These are phyloP conservation scores for Asbolus verrucosus DNA, from an alignment of 1,140 invertebrate genomes.

Conservation along the genomic window DNA sequence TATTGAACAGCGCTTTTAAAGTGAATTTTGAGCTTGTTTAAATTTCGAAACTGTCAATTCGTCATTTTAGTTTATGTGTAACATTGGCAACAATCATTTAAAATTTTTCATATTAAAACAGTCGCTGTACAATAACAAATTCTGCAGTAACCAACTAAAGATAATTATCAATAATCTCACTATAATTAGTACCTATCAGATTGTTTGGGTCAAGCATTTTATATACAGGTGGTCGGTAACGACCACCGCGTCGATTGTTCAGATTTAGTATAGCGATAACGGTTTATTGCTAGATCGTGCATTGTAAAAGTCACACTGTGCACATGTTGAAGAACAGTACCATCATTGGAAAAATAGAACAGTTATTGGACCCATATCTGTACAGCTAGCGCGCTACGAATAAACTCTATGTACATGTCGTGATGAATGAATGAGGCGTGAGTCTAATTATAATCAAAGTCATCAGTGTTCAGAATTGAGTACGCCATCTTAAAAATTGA, in stretches of 20 bases:
- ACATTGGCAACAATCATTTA: slow-evolving; percentile 33
- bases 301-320: slow-evolving; percentile 43
- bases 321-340: slow-evolving; percentile 27
- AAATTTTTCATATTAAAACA: background rate
- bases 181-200: slow-evolving; percentile 40
- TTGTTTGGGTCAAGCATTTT: slow-evolving; percentile 25
- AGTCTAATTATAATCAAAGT: background rate
- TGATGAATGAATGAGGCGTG: slow-evolving; percentile 10
- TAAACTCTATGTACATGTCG: slow-evolving; percentile 30
- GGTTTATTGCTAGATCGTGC: slow-evolving; percentile 41
- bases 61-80: too few species aligned
- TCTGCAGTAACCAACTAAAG: slow-evolving; percentile 16
- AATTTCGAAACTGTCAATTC: too few species aligned
- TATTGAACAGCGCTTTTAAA: slow-evolving; percentile 32
- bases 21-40: slow-evolving; percentile 3
- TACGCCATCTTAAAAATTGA: slow-evolving; percentile 38
- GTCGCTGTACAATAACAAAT: slow-evolving; percentile 36
- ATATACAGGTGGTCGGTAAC: slow-evolving; percentile 5
- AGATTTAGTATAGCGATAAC: slow-evolving; percentile 13
- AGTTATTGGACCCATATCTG: slow-evolving; percentile 51
- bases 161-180: slow-evolving; percentile 22
- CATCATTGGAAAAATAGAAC: slow-evolving; percentile 46
- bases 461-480: slow-evolving; percentile 38
- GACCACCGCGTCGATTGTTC: slow-evolving; percentile 20
- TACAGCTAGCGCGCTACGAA: slow-evolving; percentile 45